These are phyloP conservation scores for Drosophila watanabei DNA, from an alignment of 1,140 invertebrate genomes.

Conservation along the genomic window DNA sequence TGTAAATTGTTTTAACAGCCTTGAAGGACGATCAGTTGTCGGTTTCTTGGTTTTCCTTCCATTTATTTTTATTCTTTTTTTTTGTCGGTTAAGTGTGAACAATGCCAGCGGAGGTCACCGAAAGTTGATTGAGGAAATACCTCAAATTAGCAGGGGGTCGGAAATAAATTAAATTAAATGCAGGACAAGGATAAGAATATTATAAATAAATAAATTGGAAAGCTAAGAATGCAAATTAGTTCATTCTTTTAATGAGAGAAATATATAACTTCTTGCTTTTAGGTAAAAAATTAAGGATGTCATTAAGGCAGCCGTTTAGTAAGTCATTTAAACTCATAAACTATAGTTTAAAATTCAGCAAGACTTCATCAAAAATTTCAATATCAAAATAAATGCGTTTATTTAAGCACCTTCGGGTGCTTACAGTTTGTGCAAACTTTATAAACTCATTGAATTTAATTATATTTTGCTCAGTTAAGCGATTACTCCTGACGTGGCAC, in stretches of 20 bases:
- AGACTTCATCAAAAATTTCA: not conserved
- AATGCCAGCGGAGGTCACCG: conserved; percentile 59
- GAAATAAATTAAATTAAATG: conserved; percentile 31
- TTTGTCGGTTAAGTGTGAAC: conserved; percentile 53
- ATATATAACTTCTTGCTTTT: no score
- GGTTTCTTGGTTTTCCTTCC: conserved; percentile 25
- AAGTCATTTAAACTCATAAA: no score
- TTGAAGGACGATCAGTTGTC: conserved; percentile 72
- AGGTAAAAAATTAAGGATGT: no score
- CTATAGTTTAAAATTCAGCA: no score
- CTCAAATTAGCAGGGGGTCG: conserved; percentile 46
- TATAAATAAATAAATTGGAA: not conserved
- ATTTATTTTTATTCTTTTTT: conserved; percentile 41
- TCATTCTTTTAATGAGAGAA: no score
- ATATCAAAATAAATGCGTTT: not conserved
- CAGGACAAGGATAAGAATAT: no score
- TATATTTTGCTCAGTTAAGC: conserved; percentile 9
- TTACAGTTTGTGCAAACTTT: not conserved
- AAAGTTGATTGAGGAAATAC: conserved; percentile 54
- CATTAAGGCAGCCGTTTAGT: no score
- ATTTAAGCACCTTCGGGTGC: not conserved
- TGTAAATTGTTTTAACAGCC: conserved; percentile 82
- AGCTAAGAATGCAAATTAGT: no score
- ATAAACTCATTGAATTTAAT: conserved; percentile 15
- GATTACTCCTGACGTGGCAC: conserved; percentile 9